Base-by-base conservation (phyloP, 2,888 invertebrate genomes). In the Thelaira solivaga region DNA sequence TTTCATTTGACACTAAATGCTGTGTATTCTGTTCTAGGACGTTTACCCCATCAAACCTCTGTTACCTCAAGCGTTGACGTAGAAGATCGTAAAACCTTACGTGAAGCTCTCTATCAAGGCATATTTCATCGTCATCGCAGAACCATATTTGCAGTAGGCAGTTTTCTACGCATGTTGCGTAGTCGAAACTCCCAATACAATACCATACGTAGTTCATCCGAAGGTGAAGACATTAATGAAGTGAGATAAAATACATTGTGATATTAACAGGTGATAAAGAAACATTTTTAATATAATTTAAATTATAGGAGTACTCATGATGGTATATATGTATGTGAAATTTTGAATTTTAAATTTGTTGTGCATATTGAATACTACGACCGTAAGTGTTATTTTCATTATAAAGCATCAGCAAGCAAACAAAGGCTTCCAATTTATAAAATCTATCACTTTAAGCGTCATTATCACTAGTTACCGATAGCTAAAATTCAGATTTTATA, bases 111-210 rank as follows among this genome's bases (percentile, higher is more conserved):
- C 83, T 94, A 94, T 87, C 93, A 94, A 89, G 94, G 94, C 88
- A 94, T 94, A 86, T 93, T 94, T 88, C 93, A 94, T 90, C 92
- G 93, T 82, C 94, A 94, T 89, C 90, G 94, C 81, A 90, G 93
- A 85, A 94, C 93, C 76, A 94, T 94, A 82, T 94, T 94, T 86
- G 94, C 94, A 6, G 91, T 94, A 67, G 94, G 94, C 59, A 94
- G 94, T 53, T 94, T 94, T 86, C 90, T 94, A 74, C 91, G 94
- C 81, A 94, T 94, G 94, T 88, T 94, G 81, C 91, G 93, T 83
- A 93, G 92, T 86, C 93, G 93, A 87, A 93, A 93, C 84, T 93
- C 93, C 76, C 94, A 94, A 87, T 94, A 94, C 85, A 94, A 94
- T 86, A 93, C 93, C 59, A 94, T 94, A 88, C 91, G 93, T 59